These are phyloP conservation scores for Cebus imitator DNA, from an alignment of 2,113 vertebrate species.

Conservation along the genomic window DNA sequence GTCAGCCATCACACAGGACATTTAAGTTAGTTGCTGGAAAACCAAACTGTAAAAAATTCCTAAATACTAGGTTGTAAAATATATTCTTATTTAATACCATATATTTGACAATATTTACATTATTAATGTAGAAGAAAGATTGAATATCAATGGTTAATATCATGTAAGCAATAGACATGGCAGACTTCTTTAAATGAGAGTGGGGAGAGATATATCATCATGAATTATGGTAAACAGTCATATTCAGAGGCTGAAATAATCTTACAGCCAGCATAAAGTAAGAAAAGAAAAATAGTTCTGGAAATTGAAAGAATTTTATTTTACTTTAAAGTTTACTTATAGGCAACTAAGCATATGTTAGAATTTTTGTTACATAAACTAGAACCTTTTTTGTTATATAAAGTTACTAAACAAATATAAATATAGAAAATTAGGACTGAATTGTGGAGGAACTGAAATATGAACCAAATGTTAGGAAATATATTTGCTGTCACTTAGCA, in stretches of 20 bases:
- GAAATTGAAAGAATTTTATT: not conserved
- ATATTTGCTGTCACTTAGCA: not conserved
- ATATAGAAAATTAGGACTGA: not conserved
- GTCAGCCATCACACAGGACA: not conserved
- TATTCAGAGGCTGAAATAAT: not conserved
- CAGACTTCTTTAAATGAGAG: not conserved
- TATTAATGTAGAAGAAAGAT: not conserved
- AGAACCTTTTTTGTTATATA: not conserved
- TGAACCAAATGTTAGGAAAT: not conserved
- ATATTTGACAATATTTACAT: not conserved
- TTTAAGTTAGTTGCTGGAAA: not conserved
- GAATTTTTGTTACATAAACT: not conserved
- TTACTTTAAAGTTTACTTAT: not conserved
- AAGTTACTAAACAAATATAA: not conserved
- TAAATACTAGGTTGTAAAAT: not conserved
- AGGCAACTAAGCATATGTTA: not conserved
- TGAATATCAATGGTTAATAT: not conserved
- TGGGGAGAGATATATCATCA: not conserved
- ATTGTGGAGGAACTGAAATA: not conserved
- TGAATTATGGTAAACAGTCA: not conserved
- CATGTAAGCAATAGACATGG: not conserved
- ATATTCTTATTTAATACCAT: not conserved
- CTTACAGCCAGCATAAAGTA: not conserved
- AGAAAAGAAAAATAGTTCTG: not conserved
- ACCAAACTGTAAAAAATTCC: not conserved